Conservation (phyloP, 2,113 vertebrate genomes). For the Heterotilapia buettikoferi region DNA sequence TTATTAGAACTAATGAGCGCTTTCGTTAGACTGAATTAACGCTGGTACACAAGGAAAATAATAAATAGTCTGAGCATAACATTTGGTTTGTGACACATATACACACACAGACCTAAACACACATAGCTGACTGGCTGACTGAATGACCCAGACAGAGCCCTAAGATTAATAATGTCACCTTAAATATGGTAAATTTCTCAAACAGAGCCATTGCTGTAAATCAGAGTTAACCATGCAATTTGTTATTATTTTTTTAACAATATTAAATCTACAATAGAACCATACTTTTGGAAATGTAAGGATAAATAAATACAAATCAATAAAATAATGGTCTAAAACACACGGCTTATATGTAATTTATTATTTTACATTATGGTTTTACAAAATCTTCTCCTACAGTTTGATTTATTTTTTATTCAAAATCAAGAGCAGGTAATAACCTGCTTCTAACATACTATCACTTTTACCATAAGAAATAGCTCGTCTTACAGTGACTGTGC, state of each 20-base stretch:
- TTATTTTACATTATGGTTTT: fast-evolving
- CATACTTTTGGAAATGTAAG: neutral
- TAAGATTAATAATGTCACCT: neutral
- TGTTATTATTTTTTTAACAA: neutral
- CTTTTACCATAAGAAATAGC: neutral
- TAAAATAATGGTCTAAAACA: neutral
- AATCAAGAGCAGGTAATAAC: neutral
- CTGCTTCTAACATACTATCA: neutral
- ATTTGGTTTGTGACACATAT: conserved; percentile 18
- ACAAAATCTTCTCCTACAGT: neutral
- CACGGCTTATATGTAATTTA: neutral
- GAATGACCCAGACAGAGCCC: neutral
- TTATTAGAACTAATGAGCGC: conserved; percentile 85
- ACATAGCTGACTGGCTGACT: neutral
- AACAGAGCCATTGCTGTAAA: neutral
- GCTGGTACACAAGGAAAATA: neutral
- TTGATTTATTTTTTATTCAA: neutral
- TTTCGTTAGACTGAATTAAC: conserved; percentile 68
- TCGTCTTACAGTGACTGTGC: neutral
- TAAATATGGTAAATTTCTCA: neutral
- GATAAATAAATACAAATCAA: neutral
- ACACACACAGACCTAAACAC: neutral
- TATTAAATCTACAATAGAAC: neutral
- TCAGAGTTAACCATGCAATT: neutral
- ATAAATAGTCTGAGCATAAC: conserved; percentile 1